A percentile compares a stretch with the other conserved stretches of the same genome.
These are phyloP conservation scores for Drosophila mimetica DNA, from an alignment of 2,888 invertebrate genomes.

Conservation along the genomic window DNA sequence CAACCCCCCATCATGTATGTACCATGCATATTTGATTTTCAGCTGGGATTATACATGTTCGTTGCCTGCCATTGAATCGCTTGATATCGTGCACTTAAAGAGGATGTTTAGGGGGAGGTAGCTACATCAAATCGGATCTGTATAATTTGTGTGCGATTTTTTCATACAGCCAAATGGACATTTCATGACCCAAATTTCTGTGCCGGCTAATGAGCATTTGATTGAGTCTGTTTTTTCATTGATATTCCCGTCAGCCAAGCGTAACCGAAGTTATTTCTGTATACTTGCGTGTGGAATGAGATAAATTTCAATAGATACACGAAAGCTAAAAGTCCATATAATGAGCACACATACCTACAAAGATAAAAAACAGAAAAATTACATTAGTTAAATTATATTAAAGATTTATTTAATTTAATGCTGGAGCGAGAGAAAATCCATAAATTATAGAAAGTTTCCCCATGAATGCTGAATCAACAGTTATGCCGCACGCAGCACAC, in stretches of 20 bases:
- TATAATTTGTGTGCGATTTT: slow-evolving; percentile 54
- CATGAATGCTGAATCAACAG: slow-evolving; percentile 50
- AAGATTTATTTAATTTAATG: background rate
- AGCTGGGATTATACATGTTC: slow-evolving; percentile 37
- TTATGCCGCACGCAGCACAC: slow-evolving; percentile 12
- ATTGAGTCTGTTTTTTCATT: slow-evolving; percentile 37
- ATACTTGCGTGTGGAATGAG: slow-evolving; percentile 25
- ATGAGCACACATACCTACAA: slow-evolving; percentile 41
- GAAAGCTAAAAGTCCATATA: slow-evolving; percentile 12
- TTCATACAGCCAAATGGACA: slow-evolving; percentile 49
- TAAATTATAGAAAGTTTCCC: background rate
- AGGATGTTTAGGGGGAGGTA: slow-evolving; percentile 18
- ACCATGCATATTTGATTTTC: slow-evolving; percentile 52
- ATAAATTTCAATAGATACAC: slow-evolving; percentile 25
- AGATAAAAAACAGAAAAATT: slow-evolving; percentile 9
- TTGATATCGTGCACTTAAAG: slow-evolving; percentile 44
- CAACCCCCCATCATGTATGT: slow-evolving; percentile 3
- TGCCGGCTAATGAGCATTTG: slow-evolving; percentile 39
- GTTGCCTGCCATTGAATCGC: slow-evolving; percentile 28
- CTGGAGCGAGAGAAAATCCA: background rate
- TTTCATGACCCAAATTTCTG: slow-evolving; percentile 63
- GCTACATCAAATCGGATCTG: slow-evolving; percentile 29
- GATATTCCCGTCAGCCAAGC: slow-evolving; percentile 44
- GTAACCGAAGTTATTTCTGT: slow-evolving; percentile 25
- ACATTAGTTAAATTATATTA: slow-evolving; percentile 3